Percentiles rank a stretch among this genome's conserved stretches.
Conservation (phyloP, 1,140 invertebrate species). For the Dolichoris vasculosae region DNA sequence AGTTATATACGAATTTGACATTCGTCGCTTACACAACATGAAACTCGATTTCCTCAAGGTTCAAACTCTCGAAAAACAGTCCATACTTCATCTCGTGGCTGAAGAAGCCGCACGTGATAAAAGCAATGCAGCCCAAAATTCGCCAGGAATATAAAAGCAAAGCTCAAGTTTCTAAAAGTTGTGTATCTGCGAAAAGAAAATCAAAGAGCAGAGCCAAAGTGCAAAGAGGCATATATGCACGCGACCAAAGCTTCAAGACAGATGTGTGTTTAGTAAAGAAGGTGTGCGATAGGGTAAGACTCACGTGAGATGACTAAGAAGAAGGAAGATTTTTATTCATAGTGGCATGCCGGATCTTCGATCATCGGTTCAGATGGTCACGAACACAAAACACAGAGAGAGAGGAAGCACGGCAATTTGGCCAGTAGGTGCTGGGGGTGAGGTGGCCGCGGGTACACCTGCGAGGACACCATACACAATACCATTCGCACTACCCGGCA, state of each 20-base stretch:
- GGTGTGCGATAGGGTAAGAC: constrained; percentile 57
- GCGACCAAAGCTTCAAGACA: background rate
- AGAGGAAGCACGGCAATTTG: constrained; percentile 75
- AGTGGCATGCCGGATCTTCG: constrained; percentile 70
- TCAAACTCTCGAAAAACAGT: background rate
- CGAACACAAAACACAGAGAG: constrained; percentile 76
- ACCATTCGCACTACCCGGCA: constrained; percentile 69
- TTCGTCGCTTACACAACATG: background rate
- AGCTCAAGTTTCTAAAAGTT: background rate
- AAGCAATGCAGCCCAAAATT: background rate
- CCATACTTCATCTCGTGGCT: background rate
- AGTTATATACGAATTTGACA: background rate
- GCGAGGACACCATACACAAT: constrained; percentile 66
- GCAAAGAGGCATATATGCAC: background rate
- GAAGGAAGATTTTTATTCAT: constrained; percentile 46
- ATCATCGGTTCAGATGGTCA: constrained; percentile 74
- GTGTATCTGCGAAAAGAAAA: background rate
- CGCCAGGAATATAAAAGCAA: background rate
- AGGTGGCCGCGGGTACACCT: constrained; percentile 73
- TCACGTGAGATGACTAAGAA: constrained; percentile 67
- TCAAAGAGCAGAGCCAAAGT: background rate
- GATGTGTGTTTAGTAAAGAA: constrained; percentile 14
- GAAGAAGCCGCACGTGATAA: background rate
- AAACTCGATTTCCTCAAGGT: background rate
- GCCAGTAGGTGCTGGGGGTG: constrained; percentile 70